Conservation (phyloP, 2,113 vertebrate genomes). For the Osmerus eperlanus region DNA sequence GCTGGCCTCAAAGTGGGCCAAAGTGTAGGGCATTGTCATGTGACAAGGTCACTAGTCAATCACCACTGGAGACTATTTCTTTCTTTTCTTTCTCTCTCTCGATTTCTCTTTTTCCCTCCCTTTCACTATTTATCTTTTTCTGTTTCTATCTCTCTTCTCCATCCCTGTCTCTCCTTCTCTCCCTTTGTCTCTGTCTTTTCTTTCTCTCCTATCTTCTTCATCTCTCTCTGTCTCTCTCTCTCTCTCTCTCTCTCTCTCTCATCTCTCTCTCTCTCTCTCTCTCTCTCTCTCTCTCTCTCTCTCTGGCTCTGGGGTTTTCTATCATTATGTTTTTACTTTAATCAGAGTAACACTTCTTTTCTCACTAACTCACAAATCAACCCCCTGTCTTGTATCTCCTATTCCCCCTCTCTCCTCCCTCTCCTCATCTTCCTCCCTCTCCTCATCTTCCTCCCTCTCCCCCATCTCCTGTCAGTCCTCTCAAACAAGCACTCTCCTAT, state of each 20-base stretch:
- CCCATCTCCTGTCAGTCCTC: neutral
- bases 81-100: neutral
- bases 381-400: neutral
- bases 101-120: neutral
- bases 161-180: slow-evolving; percentile 21
- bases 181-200: slow-evolving; percentile 5
- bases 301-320: slow-evolving; percentile 16
- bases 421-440: neutral
- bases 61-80: neutral
- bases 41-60: neutral
- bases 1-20: neutral
- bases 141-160: neutral
- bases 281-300: slow-evolving; percentile 9
- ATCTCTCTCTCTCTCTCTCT: slow-evolving; percentile 7
- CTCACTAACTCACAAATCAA: too few species aligned
- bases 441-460: neutral
- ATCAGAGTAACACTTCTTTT: too few species aligned
- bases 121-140: neutral
- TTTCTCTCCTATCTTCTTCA: slow-evolving; percentile 10
- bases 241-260: slow-evolving; percentile 13
- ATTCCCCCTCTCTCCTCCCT: slow-evolving; percentile 29
- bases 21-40: neutral
- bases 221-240: slow-evolving; percentile 2
- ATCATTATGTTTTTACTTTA: slow-evolving; percentile 3
- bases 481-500: neutral